phyloP scores from a whole-genome alignment of 2,888 invertebrate species.

The Nomada hirtipes region DNA sequence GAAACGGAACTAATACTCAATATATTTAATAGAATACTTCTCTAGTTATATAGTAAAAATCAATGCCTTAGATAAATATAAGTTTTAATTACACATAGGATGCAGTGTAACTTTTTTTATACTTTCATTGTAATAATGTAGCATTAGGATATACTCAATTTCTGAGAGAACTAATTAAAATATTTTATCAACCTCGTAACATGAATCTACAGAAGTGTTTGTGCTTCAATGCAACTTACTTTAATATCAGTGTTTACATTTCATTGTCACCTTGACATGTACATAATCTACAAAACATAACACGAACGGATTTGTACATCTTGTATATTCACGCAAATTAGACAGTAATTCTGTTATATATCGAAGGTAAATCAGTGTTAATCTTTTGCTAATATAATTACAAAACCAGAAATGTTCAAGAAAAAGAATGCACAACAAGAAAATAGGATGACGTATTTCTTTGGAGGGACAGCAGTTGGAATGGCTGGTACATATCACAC shows the following conservation, averaged over 20 bases:
- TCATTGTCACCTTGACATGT: constrained; percentile 30
- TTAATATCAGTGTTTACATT: constrained; percentile 10
- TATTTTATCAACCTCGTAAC: background rate
- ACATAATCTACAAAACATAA: background rate
- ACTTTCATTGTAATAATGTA: background rate
- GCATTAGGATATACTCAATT: background rate
- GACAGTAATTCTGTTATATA: background rate
- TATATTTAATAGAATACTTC: background rate
- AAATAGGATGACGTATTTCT: constrained; percentile 15
- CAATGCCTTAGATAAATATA: background rate
- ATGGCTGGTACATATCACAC: constrained; percentile 35
- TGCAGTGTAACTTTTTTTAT: background rate
- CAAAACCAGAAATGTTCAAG: constrained; percentile 33
- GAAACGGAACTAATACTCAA: background rate
- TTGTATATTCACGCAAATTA: background rate
- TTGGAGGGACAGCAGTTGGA: constrained; percentile 37
- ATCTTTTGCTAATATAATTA: background rate
- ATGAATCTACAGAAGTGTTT: background rate
- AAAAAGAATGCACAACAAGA: constrained; percentile 16
- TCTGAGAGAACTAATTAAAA: background rate
- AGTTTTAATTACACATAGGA: background rate
- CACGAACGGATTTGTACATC: background rate
- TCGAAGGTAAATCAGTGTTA: background rate
- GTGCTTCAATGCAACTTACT: background rate
- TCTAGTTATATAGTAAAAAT: background rate